Evolutionary conservation across 2,888 invertebrate species (phyloP).

Genomic region (Epirrhoe alternata): DNA sequence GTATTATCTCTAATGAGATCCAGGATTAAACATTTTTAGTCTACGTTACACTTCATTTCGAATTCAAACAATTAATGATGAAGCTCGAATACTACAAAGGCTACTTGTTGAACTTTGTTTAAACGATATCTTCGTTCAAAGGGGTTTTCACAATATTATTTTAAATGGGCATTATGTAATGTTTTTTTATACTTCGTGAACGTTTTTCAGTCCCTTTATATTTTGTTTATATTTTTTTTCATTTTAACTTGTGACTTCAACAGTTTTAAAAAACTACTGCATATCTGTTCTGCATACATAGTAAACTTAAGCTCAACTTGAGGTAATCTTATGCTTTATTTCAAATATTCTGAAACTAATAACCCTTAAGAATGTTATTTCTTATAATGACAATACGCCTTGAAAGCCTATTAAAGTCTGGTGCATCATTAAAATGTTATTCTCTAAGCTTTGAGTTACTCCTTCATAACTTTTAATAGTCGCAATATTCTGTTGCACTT

Average conservation of each 20-base stretch:
- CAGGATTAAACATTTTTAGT: conserved; percentile 28
- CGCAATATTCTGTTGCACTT: neutral
- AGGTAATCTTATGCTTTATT: neutral
- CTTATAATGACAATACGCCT: neutral
- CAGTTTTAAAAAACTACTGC: too few relatives aligned
- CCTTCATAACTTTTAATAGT: conserved; percentile 8
- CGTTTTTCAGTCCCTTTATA: too few relatives aligned
- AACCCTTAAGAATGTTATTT: neutral
- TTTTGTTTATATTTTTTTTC: too few relatives aligned
- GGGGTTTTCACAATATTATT: neutral
- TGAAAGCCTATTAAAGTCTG: neutral
- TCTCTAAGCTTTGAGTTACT: conserved; percentile 1
- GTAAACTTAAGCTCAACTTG: too few relatives aligned
- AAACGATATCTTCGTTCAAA: neutral
- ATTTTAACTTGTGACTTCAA: too few relatives aligned
- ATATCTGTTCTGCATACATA: too few relatives aligned
- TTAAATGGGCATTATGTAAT: neutral
- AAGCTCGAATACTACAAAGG: neutral
- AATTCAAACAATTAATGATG: conserved; percentile 16
- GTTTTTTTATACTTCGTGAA: too few relatives aligned
- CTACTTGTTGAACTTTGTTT: neutral
- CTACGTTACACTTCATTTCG: conserved; percentile 13
- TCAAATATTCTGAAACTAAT: neutral
- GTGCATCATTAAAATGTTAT: conserved; percentile 20
- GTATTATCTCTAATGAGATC: conserved; percentile 52